Evolutionary conservation across 2,113 vertebrate genomes (phyloP).

Genomic region (Thalassoma bifasciatum): DNA sequence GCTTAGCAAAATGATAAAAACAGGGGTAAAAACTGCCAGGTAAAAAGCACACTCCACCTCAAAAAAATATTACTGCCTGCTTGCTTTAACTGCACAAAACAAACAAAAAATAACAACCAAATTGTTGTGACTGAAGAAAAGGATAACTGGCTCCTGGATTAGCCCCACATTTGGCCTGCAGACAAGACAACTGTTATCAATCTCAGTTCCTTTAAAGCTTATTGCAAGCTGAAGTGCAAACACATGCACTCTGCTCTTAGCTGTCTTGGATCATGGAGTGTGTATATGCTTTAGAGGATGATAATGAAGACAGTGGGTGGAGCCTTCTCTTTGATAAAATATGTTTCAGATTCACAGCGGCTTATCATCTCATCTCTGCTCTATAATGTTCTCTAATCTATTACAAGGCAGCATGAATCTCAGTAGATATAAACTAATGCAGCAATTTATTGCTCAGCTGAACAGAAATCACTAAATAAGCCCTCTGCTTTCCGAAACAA

Average conservation of each 20-base stretch:
- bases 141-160: background rate
- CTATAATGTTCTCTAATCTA: slow-evolving; percentile 19
- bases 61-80: background rate
- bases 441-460: slow-evolving; percentile 44
- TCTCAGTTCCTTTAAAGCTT: background rate
- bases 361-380: slow-evolving; percentile 30
- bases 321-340: slow-evolving; percentile 19
- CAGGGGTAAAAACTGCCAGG: background rate
- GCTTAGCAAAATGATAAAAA: background rate
- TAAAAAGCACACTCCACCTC: background rate
- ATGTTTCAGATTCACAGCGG: slow-evolving; percentile 10
- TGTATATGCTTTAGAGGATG: slow-evolving; percentile 1
- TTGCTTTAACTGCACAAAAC: background rate
- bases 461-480: slow-evolving; percentile 26
- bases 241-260: slow-evolving; percentile 4
- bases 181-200: background rate
- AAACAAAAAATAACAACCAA: background rate
- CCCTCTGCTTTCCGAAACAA: slow-evolving; percentile 15
- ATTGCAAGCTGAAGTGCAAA: background rate
- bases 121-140: background rate
- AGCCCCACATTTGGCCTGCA: slow-evolving; percentile 7
- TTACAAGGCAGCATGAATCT: slow-evolving; percentile 27
- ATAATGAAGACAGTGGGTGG: slow-evolving; percentile 12
- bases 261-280: background rate
- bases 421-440: slow-evolving; percentile 33